Evolutionary conservation across 2,797 vertebrate species (phyloP), one percentile per base, ranked within the genome.

Genomic region (Macropodus opercularis): DNA sequence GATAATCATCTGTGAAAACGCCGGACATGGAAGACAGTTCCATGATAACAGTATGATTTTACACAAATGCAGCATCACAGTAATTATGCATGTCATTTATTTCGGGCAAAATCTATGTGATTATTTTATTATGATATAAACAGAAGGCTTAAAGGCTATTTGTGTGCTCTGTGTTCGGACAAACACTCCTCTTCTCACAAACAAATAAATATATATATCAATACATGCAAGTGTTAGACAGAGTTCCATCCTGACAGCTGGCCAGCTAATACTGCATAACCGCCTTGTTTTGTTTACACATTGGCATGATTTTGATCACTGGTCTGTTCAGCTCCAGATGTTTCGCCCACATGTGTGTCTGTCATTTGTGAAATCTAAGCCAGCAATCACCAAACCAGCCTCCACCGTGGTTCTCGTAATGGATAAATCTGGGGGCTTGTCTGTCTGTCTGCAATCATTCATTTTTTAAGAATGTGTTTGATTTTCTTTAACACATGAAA

Each of bases 291-390:
- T 88, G 82, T 89, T 90, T 88, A 83, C 88, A 87, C 74, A 54
- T 38, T 53, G 79, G 71, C 64, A 83, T 85, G 87, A 88, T 90
- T 87, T 87, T 87, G 87, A 89, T 90, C 85, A 89, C 77, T 87
- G 87, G 81, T 87, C 87, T 87, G 86, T 74, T 79, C 68, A 79
- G 79, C 77, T 68, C 74, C 90, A 91, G 90, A 91, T 92, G 90
- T 90, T 80, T 81, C 57, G 10, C 57, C 79, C 85, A 86, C 82
- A 81, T 80, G 80, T 77, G 82, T 52, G 48, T 53, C 61, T 63
- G 63, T 32, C 44, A 56, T 68, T 68, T 66, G 24, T 42, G 6
- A 60, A 31, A 31, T 44, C 46, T 0, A 53, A 41, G 27, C 42
- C 29, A 26, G 24, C 17, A 10, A 63, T 47, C 52, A 32, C 41